Conservation (phyloP, 2,888 invertebrate species). For the Andricus curvator region DNA sequence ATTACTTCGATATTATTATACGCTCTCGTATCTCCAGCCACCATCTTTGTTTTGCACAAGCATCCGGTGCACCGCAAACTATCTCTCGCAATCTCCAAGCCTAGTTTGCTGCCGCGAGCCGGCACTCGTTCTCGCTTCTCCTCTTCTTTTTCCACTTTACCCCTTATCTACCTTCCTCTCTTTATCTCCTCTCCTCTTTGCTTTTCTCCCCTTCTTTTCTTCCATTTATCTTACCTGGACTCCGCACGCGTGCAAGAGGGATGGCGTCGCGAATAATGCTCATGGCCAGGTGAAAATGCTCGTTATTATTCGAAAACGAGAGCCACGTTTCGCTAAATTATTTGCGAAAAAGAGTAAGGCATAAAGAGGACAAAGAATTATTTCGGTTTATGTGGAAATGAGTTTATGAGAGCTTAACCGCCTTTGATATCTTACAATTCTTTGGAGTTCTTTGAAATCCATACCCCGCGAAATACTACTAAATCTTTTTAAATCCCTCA, state of each 20-base stretch:
- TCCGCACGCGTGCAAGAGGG: constrained; percentile 25
- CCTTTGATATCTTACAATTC: too few relatives aligned
- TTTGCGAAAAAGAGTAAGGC: not conserved
- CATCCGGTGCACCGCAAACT: constrained; percentile 65
- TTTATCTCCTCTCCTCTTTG: constrained; percentile 34
- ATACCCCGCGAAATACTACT: too few relatives aligned
- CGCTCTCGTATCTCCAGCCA: constrained; percentile 62
- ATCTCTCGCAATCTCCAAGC: constrained; percentile 60
- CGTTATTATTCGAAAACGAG: not conserved
- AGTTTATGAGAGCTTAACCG: too few relatives aligned
- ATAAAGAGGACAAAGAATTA: not conserved
- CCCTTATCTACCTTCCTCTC: constrained; percentile 38
- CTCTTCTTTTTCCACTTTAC: constrained; percentile 39
- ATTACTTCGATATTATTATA: constrained; percentile 73
- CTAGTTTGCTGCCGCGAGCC: constrained; percentile 56
- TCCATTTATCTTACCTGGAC: constrained; percentile 14
- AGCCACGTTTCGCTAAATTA: not conserved
- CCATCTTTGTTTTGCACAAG: constrained; percentile 65
- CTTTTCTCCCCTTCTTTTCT: constrained; percentile 43
- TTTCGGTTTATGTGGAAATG: too few relatives aligned
- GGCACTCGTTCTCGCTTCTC: constrained; percentile 52
- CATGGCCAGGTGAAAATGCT: not conserved
- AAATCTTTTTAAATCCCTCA: too few relatives aligned
- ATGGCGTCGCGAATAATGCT: constrained; percentile 37
- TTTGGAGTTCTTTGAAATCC: too few relatives aligned